Percentiles rank a stretch among this genome's conserved stretches.
These are phyloP conservation scores for Orchestia grillus DNA, from an alignment of 1,140 invertebrate genomes.

Conservation along the genomic window DNA sequence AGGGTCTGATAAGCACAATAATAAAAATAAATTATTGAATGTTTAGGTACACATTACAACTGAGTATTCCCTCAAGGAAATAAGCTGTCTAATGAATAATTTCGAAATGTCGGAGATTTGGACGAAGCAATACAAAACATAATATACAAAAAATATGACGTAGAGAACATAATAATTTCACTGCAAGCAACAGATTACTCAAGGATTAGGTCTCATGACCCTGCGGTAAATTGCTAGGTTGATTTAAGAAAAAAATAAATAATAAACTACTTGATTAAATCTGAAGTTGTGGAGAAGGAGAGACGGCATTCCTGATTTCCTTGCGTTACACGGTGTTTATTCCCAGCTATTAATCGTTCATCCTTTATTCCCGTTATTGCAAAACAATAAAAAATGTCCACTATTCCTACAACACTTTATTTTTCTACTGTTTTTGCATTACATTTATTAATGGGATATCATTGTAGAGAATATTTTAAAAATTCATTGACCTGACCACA, in stretches of 20 bases:
- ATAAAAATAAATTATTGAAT: not conserved
- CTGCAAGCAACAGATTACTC: not conserved
- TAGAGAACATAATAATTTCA: no score
- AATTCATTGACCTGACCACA: no score
- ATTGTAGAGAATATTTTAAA: no score
- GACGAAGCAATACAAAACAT: not conserved
- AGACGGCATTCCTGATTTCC: not conserved
- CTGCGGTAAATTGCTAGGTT: not conserved
- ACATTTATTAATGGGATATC: no score
- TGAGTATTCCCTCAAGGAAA: not conserved
- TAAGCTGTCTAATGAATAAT: not conserved
- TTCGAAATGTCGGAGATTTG: not conserved
- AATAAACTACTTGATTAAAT: not conserved
- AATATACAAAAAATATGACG: no score
- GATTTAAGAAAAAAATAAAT: not conserved
- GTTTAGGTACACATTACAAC: not conserved
- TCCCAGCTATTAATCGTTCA: no score
- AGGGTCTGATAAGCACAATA: not conserved
- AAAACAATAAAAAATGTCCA: no score
- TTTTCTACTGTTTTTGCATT: no score
- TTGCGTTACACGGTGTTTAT: no score
- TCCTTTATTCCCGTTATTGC: no score
- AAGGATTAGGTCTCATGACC: not conserved
- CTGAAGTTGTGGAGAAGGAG: not conserved
- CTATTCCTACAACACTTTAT: no score